Base-by-base conservation (phyloP, 2,888 invertebrate genomes). In the Cosmopolites sordidus region DNA sequence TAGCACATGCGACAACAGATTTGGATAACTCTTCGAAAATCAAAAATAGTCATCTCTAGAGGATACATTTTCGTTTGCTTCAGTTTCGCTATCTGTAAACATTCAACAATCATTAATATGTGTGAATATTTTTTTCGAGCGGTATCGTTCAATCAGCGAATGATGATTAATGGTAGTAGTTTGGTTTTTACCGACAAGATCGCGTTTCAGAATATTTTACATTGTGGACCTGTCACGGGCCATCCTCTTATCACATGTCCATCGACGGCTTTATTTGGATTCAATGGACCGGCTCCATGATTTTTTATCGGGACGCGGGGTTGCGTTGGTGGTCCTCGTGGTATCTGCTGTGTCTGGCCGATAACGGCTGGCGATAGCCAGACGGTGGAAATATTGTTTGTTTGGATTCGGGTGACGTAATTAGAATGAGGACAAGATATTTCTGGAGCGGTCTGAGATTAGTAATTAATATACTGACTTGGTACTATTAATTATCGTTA, bases 261-360 rank as follows among this genome's bases (percentile, higher is more conserved):
- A 70, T 70, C 70, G 65, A 68, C 64, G 66, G 66, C 68, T 69
- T 66, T 67, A 68, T 69, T 54, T 58, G 50, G 55, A 55, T 52
- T 52, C 52, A 51, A 58, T 58, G 41, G 49, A 40, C 47, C 43
- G 54, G 51, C 47, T 54, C 51, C 51, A 43, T 41, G 51, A 51
- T 51, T 49, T 57, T 57, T 43, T 45, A 54, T 58, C 51, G 41
- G 40, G 58, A 37, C 51, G 54, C 54, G n/a, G 22, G 48, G 56
- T 56, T 51, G 56, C 56, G 56, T 52, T 52, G 56, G 56, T 56
- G 56, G 56, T 56, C 56, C 52, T 3, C 8, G 22, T 11, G 33
- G 33, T 33, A 33, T 33, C 33, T 33, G 12, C 33, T 8, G 22
- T 22, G 22, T 22, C 22, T 22, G 22, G 22, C 22, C 22, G 22